Percentiles rank a stretch among this genome's conserved stretches.
phyloP scores from a whole-genome alignment of 2,113 vertebrate species.

The Otus sunia region DNA sequence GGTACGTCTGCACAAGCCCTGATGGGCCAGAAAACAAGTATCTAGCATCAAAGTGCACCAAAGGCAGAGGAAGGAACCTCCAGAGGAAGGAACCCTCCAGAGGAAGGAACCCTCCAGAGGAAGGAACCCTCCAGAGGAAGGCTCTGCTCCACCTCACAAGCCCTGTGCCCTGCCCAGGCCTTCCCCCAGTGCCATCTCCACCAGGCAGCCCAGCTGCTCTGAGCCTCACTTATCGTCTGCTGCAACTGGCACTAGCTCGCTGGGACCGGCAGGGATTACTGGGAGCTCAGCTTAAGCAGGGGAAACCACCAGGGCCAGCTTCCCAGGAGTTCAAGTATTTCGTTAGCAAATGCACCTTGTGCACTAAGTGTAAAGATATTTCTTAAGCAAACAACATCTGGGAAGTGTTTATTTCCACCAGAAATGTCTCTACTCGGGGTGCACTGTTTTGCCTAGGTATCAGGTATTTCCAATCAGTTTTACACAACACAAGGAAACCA shows the following conservation, averaged over 20 bases:
- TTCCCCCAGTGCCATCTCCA: not conserved
- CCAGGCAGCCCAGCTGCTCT: not conserved
- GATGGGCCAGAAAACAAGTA: not conserved
- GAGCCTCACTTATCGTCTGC: not conserved
- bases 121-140: not conserved
- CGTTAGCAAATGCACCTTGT: not conserved
- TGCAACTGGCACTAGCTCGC: not conserved
- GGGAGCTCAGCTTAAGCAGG: not conserved
- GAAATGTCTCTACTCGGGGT: not conserved
- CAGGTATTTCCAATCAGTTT: not conserved
- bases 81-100: not conserved
- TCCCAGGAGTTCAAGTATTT: fast-evolving
- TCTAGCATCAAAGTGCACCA: not conserved
- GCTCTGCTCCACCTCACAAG: not conserved
- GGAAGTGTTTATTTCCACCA: not conserved
- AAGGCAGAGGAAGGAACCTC: not conserved
- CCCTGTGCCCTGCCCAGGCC: no score
- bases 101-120: not conserved
- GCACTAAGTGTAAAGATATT: not conserved
- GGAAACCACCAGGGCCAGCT: not conserved
- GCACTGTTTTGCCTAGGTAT: not conserved
- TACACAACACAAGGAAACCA: not conserved
- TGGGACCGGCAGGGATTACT: not conserved
- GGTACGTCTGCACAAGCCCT: not conserved
- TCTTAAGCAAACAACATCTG: not conserved